These are phyloP conservation scores for Drosophila villosipedis DNA, from an alignment of 2,888 invertebrate species.

Conservation along the genomic window DNA sequence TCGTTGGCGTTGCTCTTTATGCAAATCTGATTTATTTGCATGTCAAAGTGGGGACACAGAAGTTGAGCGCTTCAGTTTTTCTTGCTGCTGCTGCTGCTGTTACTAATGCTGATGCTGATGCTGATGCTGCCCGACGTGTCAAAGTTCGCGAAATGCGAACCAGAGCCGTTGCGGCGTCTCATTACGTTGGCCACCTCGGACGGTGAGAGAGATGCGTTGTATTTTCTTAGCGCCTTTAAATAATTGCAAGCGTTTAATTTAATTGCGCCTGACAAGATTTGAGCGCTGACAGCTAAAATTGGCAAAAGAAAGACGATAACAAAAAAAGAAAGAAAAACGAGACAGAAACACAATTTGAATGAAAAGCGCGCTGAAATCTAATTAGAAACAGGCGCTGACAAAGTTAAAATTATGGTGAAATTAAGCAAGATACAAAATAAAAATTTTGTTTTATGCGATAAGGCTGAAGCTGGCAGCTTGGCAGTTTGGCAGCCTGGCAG, in stretches of 20 bases:
- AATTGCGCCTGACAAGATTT: slow-evolving; percentile 75
- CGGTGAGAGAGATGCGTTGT: slow-evolving; percentile 33
- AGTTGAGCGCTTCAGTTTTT: slow-evolving; percentile 31
- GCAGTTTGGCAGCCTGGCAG: slow-evolving; percentile 5
- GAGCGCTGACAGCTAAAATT: slow-evolving; percentile 34
- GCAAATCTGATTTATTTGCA: slow-evolving; percentile 82
- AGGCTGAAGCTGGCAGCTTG: slow-evolving; percentile 41
- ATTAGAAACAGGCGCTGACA: slow-evolving; percentile 71
- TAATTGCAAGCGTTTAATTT: slow-evolving; percentile 82
- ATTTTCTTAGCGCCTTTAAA: slow-evolving; percentile 72
- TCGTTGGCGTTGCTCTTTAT: slow-evolving; percentile 56
- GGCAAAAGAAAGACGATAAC: background rate
- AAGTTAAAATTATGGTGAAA: slow-evolving; percentile 65
- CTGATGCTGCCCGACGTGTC: slow-evolving; percentile 35
- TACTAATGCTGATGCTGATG: background rate
- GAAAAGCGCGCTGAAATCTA: slow-evolving; percentile 71
- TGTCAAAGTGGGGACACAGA: slow-evolving; percentile 69
- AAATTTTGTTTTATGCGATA: slow-evolving; percentile 48
- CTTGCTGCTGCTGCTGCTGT: slow-evolving; percentile 1
- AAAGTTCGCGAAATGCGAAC: slow-evolving; percentile 51
- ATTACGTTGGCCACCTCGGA: slow-evolving; percentile 49
- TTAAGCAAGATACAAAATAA: slow-evolving; percentile 41
- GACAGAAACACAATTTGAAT: slow-evolving; percentile 56
- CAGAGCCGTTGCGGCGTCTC: slow-evolving; percentile 38
- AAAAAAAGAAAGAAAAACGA: slow-evolving; percentile 20